These are phyloP conservation scores for Nymphicus hollandicus DNA, from an alignment of 2,113 vertebrate genomes.

Conservation along the genomic window DNA sequence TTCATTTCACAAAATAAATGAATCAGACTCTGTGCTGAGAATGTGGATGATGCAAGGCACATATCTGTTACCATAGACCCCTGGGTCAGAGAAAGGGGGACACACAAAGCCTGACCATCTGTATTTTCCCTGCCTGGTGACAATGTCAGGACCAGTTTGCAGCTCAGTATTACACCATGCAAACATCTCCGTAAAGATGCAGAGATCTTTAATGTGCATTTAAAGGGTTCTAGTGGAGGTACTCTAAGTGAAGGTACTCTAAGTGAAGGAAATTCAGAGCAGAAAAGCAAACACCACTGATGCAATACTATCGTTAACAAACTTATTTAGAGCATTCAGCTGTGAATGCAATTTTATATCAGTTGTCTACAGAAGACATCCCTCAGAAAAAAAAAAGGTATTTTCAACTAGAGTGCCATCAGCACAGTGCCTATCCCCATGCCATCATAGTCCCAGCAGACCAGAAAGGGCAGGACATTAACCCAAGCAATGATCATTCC, in stretches of 20 bases:
- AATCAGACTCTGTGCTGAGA: not conserved
- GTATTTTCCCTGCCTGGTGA: not conserved
- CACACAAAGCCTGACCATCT: not conserved
- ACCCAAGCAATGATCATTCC: not conserved
- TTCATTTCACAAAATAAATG: not conserved
- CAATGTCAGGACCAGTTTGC: not conserved
- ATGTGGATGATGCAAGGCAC: rapidly evolving
- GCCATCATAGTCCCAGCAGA: not conserved
- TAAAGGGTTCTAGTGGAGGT: not conserved
- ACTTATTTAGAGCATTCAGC: not conserved
- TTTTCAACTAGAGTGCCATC: not conserved
- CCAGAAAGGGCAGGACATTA: not conserved
- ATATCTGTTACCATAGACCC: rapidly evolving
- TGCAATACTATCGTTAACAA: not conserved
- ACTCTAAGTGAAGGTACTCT: not conserved
- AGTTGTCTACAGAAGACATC: not conserved
- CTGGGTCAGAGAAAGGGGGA: not conserved
- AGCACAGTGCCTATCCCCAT: not conserved
- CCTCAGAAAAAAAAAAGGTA: not conserved
- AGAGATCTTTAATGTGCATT: rapidly evolving
- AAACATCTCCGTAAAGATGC: not conserved
- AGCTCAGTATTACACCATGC: not conserved
- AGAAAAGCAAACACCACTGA: not conserved
- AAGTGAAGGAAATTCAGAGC: not conserved
- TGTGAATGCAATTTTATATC: not conserved